Base-by-base conservation (phyloP, 2,113 vertebrate species). In the Turdus rufiventris region DNA sequence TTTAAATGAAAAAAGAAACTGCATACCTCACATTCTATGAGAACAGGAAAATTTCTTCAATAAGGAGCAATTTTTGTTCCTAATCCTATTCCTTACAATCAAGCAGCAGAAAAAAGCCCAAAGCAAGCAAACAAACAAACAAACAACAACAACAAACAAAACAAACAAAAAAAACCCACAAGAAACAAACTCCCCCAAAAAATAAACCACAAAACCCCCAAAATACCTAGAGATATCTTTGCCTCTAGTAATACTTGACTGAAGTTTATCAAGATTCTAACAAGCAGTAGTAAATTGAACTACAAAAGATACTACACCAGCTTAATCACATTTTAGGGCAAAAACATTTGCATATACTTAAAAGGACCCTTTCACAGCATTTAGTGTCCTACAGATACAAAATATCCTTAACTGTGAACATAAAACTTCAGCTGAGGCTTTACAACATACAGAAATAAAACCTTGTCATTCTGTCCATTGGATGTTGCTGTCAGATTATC, bases 91-190 rank as follows among this genome's bases (percentile, higher is more conserved):
- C 31, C 29, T 57, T 18, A 21, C 76, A 75, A 31, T 18, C 8
- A 78, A 63, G 24, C 20, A 28, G 12, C 42, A 75, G 28, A 13
- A 77, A 60, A 60, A 75, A 57, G 24, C 10, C 19, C 5, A 21
- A 75, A 38, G 9, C 8, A 42, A 80, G 33, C 8, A 77, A 47
- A 26, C 15, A 33, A 51, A 16, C 3, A 26, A n/a, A 38, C 4
- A 25, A 45, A 13, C 11, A 45, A n/a, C n/a, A n/a, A n/a, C n/a
- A n/a, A n/a, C n/a, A 19, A 45, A 15, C 14, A 51, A 51, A 9
- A 28, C 50, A 26, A 20, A 36, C 25, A 5, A 8, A 40, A 28
- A 63, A 33, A 12, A 3, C 0, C 2, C 10, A n/a, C n/a, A n/a
- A n/a, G n/a, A n/a, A n/a, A n/a, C 9, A 34, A 40, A 40, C 40